A percentile compares a stretch with the other conserved stretches of the same genome.
phyloP scores from a whole-genome alignment of 1,140 invertebrate genomes.

The Leptestheria dahalacensis region DNA sequence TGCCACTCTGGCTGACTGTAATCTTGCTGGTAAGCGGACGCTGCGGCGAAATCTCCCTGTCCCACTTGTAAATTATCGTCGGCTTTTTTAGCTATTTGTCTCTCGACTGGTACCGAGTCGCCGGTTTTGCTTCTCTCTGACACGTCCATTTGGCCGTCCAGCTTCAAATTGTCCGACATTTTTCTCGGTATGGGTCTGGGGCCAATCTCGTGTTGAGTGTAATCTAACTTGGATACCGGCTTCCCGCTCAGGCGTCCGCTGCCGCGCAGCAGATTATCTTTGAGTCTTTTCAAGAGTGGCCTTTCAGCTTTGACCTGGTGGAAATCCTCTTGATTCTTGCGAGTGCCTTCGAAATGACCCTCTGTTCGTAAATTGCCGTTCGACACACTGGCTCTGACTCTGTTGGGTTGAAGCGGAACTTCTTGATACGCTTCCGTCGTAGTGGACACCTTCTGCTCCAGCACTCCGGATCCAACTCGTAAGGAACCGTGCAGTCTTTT shows the following conservation, averaged over 20 bases:
- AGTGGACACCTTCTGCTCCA: slow-evolving; percentile 5
- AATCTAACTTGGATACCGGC: neutral
- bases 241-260: neutral
- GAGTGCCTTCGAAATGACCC: neutral
- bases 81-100: neutral
- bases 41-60: neutral
- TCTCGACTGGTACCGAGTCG: neutral
- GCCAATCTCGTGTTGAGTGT: neutral
- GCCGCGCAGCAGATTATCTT: slow-evolving; percentile 6
- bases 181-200: neutral
- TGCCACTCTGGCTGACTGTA: neutral
- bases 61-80: neutral
- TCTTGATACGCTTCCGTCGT: neutral
- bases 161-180: neutral
- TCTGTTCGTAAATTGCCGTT: neutral
- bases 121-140: neutral
- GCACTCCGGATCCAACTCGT: neutral
- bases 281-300: slow-evolving; percentile 8
- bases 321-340: neutral
- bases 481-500: neutral
- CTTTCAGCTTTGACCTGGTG: neutral
- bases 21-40: neutral
- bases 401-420: neutral
- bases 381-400: neutral
- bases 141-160: neutral